phyloP scores from a whole-genome alignment of 2,888 invertebrate species.

The Trichogramma evanescens region DNA sequence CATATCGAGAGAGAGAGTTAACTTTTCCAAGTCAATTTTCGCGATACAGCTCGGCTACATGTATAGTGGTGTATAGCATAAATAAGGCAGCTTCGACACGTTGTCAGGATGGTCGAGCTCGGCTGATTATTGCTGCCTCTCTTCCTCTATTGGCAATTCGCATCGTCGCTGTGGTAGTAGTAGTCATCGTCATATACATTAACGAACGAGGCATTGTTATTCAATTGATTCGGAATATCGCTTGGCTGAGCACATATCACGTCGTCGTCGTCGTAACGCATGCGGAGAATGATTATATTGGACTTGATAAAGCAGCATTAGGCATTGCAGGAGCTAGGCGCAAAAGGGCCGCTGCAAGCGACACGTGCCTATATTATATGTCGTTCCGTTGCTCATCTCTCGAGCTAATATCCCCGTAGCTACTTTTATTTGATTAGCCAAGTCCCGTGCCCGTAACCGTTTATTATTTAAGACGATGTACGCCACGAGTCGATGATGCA shows the following conservation, averaged over 20 bases:
- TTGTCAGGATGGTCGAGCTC: too few species aligned
- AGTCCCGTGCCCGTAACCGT: not conserved
- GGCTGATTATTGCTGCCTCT: too few species aligned
- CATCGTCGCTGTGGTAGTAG: too few species aligned
- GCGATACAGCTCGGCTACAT: not conserved
- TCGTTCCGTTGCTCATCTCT: constrained; percentile 25
- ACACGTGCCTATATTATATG: constrained; percentile 35
- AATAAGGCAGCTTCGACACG: too few species aligned
- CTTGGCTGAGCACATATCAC: too few species aligned
- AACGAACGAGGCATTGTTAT: constrained; percentile 34
- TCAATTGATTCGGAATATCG: constrained; percentile 30
- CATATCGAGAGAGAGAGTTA: not conserved
- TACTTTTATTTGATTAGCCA: constrained; percentile 45
- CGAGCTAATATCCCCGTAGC: constrained; percentile 28
- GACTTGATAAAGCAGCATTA: too few species aligned
- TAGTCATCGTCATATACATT: constrained; percentile 21
- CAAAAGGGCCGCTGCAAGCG: constrained; percentile 17
- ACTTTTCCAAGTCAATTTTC: constrained; percentile 16
- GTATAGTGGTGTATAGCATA: not conserved
- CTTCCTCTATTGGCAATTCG: too few species aligned
- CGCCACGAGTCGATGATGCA: too few species aligned
- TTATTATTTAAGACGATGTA: too few species aligned
- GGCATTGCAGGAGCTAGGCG: not conserved
- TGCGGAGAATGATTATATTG: too few species aligned
- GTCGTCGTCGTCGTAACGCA: too few species aligned